Evolutionary conservation across 2,797 vertebrate genomes (phyloP).

Genomic region (Hydrocynus forskahlii): DNA sequence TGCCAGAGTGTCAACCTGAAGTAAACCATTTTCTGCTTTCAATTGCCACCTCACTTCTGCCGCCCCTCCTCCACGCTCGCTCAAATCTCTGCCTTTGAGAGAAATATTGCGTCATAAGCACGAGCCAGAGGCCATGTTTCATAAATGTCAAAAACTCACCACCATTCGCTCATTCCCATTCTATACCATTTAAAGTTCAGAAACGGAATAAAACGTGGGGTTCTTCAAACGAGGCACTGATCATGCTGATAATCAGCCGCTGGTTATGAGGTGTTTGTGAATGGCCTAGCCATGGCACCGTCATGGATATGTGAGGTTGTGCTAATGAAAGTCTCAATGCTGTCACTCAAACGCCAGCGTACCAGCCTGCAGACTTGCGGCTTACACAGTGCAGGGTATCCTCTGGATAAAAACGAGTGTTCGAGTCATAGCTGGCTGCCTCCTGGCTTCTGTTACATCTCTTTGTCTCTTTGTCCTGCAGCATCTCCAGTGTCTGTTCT

Average conservation of each 20-base stretch:
- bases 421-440: neutral
- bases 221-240: slow-evolving; percentile 42
- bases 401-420: neutral
- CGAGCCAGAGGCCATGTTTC: slow-evolving; percentile 54
- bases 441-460: neutral
- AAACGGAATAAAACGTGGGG: slow-evolving; percentile 38
- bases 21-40: slow-evolving; percentile 40
- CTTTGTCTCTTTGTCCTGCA: neutral
- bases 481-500: neutral
- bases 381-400: neutral
- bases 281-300: slow-evolving; percentile 18
- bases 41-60: slow-evolving; percentile 41
- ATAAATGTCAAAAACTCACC: slow-evolving; percentile 55
- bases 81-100: slow-evolving; percentile 55
- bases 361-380: slow-evolving; percentile 12
- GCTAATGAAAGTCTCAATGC: slow-evolving; percentile 30
- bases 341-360: slow-evolving; percentile 25
- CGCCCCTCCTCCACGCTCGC: slow-evolving; percentile 29
- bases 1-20: slow-evolving; percentile 57
- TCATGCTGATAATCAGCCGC: slow-evolving; percentile 39
- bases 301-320: slow-evolving; percentile 24
- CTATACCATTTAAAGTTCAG: slow-evolving; percentile 55
- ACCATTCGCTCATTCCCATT: slow-evolving; percentile 51
- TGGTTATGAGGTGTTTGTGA: slow-evolving; percentile 34
- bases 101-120: slow-evolving; percentile 58